A percentile compares a stretch with the other conserved stretches of the same genome.
Conservation (phyloP, 2,797 vertebrate species). For the Nannoperca obscura region DNA sequence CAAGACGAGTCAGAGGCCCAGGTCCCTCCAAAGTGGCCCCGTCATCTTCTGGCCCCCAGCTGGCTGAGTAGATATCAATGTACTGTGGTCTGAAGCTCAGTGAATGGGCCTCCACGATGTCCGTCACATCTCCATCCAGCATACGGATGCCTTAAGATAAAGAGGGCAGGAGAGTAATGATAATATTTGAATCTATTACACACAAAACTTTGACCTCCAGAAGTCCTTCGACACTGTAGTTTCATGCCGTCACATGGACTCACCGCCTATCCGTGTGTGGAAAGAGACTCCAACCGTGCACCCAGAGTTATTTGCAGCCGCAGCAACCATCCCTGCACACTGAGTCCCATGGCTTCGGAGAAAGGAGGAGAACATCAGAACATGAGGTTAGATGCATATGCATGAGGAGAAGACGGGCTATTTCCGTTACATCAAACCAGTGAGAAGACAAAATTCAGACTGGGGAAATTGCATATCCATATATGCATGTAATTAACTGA, state of each 20-base stretch:
- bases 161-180: background rate
- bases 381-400: constrained; percentile 75
- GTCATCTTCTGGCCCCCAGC: constrained; percentile 96
- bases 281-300: constrained; percentile 95
- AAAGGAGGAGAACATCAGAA: constrained; percentile 73
- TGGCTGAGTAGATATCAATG: constrained; percentile 94
- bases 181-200: background rate
- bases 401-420: constrained; percentile 75
- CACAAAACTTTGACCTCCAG: constrained; percentile 37
- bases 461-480: constrained; percentile 73
- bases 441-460: constrained; percentile 70
- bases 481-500: constrained; percentile 70
- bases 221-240: constrained; percentile 26
- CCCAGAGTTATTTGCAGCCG: constrained; percentile 93
- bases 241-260: constrained; percentile 59
- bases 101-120: constrained; percentile 94
- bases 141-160: constrained; percentile 90
- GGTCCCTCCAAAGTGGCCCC: constrained; percentile 95
- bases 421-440: constrained; percentile 77
- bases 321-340: constrained; percentile 95
- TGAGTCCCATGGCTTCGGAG: constrained; percentile 93
- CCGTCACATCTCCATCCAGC: constrained; percentile 96
- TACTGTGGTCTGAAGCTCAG: constrained; percentile 92
- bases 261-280: constrained; percentile 94
- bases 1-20: constrained; percentile 91